Percentiles rank a stretch among this genome's conserved stretches.
phyloP scores from a whole-genome alignment of 2,113 vertebrate genomes.

The Sinocyclocheilus maitianheensis region DNA sequence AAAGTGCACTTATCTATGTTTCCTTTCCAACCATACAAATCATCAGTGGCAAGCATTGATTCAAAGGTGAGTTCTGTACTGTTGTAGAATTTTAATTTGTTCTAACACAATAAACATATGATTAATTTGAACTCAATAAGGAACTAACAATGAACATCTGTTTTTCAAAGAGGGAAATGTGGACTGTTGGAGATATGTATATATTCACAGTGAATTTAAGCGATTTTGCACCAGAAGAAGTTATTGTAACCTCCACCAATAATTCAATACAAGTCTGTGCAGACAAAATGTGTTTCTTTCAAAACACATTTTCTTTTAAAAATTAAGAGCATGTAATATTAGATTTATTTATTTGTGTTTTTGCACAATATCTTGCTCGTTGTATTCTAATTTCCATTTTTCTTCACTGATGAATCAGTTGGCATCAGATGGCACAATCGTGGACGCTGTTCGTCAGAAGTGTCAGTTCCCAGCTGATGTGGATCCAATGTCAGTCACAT shows the following conservation, averaged over 20 bases:
- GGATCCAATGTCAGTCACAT: slow-evolving; percentile 84
- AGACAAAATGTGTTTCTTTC: slow-evolving; percentile 38
- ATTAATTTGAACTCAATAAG: neutral
- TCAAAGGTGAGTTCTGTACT: slow-evolving; percentile 33
- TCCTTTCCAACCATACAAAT: neutral
- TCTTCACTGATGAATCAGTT: slow-evolving; percentile 66
- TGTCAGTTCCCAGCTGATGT: slow-evolving; percentile 89
- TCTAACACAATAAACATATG: neutral
- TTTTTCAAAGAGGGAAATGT: slow-evolving; percentile 73
- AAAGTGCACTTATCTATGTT: neutral
- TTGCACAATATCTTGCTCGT: no score
- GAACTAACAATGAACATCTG: neutral
- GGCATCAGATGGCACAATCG: slow-evolving; percentile 68
- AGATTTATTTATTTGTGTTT: no score
- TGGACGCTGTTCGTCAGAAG: slow-evolving; percentile 87
- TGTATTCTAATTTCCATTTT: neutral
- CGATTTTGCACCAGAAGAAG: slow-evolving; percentile 87
- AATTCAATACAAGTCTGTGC: slow-evolving; percentile 88
- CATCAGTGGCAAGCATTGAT: slow-evolving; percentile 35
- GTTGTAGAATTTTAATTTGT: neutral
- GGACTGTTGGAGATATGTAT: slow-evolving; percentile 82
- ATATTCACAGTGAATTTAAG: slow-evolving; percentile 88
- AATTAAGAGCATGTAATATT: neutral
- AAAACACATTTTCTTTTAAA: neutral
- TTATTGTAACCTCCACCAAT: slow-evolving; percentile 87